phyloP scores from a whole-genome alignment of 2,888 invertebrate species.

The Metacarcinus magister region DNA sequence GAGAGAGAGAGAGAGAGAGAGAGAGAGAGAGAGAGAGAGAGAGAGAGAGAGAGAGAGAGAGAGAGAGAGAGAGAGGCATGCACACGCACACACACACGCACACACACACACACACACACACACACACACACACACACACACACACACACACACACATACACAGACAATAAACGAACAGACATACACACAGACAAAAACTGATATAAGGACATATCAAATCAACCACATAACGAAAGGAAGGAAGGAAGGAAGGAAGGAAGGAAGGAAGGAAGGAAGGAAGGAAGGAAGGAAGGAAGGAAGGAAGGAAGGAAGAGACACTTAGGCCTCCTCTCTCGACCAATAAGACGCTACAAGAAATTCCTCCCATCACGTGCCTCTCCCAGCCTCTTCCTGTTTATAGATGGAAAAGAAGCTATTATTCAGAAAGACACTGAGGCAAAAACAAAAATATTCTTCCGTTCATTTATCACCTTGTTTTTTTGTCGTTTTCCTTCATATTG shows the following conservation, averaged over 20 bases:
- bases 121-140: background rate
- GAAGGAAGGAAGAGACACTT: background rate
- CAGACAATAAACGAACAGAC: background rate
- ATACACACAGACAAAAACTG: background rate
- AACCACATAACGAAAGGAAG: background rate
- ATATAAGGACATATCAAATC: background rate
- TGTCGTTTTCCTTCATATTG: constrained; percentile 4
- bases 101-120: background rate
- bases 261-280: background rate
- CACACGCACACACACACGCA: no score
- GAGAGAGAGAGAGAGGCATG: constrained; percentile 35
- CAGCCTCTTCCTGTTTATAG: constrained; percentile 28
- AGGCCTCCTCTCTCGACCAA: background rate
- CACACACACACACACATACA: background rate
- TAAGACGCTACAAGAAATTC: background rate
- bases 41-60: background rate
- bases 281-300: constrained; percentile 28
- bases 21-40: background rate
- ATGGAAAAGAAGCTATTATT: background rate
- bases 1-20: background rate
- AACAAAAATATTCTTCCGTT: background rate
- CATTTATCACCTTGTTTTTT: background rate
- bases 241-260: background rate
- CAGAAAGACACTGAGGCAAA: background rate
- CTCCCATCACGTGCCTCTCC: background rate